phyloP scores from a whole-genome alignment of 2,797 vertebrate species.

The Liasis olivaceus region DNA sequence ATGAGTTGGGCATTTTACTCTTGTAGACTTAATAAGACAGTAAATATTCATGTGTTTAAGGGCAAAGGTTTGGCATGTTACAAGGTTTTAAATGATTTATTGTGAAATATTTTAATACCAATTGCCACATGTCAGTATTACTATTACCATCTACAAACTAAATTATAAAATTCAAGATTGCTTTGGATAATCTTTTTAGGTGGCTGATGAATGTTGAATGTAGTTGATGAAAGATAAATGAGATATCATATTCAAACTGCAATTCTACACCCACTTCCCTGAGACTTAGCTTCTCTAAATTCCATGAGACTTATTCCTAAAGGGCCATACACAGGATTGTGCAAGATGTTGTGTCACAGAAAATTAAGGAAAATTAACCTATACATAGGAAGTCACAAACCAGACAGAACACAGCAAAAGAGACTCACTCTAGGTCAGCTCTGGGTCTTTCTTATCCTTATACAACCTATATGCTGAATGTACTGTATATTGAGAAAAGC shows the following conservation, averaged over 20 bases:
- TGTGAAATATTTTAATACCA: slow-evolving; percentile 5
- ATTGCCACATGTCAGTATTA: background rate
- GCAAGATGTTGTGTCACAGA: background rate
- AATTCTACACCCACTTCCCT: background rate
- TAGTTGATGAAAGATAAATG: background rate
- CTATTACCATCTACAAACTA: background rate
- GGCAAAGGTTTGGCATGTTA: slow-evolving; percentile 10
- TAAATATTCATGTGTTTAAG: slow-evolving; percentile 9
- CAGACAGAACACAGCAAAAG: background rate
- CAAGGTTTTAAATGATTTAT: slow-evolving; percentile 5
- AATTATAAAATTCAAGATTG: background rate
- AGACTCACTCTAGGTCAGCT: background rate
- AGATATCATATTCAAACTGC: background rate
- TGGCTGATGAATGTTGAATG: background rate
- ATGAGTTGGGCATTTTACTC: background rate
- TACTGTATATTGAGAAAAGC: background rate
- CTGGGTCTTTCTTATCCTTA: background rate
- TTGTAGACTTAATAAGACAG: slow-evolving; percentile 8
- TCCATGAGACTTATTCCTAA: background rate
- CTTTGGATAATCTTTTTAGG: background rate
- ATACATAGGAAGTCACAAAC: background rate
- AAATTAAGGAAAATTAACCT: background rate
- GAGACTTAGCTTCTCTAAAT: background rate
- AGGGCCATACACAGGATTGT: too few species aligned
- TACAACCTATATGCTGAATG: background rate